Evolutionary conservation across 2,888 invertebrate genomes (phyloP), one percentile per base, ranked within the genome.

Genomic region (Scaptomyza flava): DNA sequence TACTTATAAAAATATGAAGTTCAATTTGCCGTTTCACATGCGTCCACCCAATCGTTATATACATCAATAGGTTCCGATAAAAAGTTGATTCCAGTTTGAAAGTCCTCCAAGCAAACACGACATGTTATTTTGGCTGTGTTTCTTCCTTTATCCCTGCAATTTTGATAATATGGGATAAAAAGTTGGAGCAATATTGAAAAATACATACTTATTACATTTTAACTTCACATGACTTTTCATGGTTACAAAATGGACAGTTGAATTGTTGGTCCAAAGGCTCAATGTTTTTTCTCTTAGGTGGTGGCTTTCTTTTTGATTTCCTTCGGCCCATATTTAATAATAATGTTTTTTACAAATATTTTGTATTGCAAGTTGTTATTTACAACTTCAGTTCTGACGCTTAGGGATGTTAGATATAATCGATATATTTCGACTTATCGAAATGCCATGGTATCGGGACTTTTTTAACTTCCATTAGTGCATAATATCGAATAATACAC

Each of bases 11-110:
- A 38, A 27, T 31, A 5, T 45, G 6, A 11, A 17, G 14, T 50
- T 93, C 92, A 95, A 92, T 98, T 99, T 60, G 98, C 99, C 85
- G 94, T 95, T 94, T 99, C 99, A 93, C 99, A 99, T 0, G 99
- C 99, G 93, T 99, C 99, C 68, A 99, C 98, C 99, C 99, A 99
- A 91, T 99, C 99, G 92, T 99, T 98, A 91, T 99, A 99, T 14
- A 99, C 99, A 93, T 99, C 99, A 79, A 99, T 96, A 6, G 99
- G 96, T 92, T 99, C 99, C 8, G 99, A 98, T 66, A 99, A 93
- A 89, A 98, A 97, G 93, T 98, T 99, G 77, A 99, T 98, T 33
- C 96, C 95, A 0, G 99, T 98, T 91, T 99, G 99, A 92, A 97
- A 99, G 90, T 98, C 98, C 93, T 99, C 99, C 89, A 97, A 92